Percentiles rank a stretch among this genome's conserved stretches.
phyloP scores from a whole-genome alignment of 2,113 vertebrate species.

The Ptyas mucosa region DNA sequence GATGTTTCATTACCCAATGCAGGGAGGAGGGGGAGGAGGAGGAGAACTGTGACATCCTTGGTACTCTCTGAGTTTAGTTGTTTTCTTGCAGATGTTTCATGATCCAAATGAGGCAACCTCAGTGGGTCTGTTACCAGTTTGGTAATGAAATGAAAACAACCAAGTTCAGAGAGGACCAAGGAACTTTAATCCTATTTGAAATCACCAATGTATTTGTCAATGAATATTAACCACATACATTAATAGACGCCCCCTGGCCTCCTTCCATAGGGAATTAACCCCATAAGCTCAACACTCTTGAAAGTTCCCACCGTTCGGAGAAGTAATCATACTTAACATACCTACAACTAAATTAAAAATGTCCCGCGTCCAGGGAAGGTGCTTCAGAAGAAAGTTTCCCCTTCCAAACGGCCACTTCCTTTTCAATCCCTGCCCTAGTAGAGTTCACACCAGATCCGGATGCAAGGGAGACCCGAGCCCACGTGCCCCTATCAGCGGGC shows the following conservation, averaged over 20 bases:
- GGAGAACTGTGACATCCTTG: background rate
- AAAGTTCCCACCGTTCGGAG: background rate
- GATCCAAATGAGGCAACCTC: background rate
- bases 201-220: background rate
- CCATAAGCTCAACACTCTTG: background rate
- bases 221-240: background rate
- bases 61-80: background rate
- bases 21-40: too few species aligned
- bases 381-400: background rate
- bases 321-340: background rate
- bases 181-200: background rate
- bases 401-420: background rate
- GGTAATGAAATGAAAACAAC: background rate
- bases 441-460: background rate
- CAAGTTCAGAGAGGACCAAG: background rate
- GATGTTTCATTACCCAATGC: background rate
- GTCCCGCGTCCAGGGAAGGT: background rate
- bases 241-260: background rate
- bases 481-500: background rate
- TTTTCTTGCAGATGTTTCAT: background rate
- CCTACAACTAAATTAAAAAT: background rate
- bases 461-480: background rate
- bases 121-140: background rate
- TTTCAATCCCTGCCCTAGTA: accelerated
- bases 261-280: background rate